Evolutionary conservation across 2,113 vertebrate genomes (phyloP), one percentile per base, ranked within the genome.

Genomic region (Talpa occidentalis): DNA sequence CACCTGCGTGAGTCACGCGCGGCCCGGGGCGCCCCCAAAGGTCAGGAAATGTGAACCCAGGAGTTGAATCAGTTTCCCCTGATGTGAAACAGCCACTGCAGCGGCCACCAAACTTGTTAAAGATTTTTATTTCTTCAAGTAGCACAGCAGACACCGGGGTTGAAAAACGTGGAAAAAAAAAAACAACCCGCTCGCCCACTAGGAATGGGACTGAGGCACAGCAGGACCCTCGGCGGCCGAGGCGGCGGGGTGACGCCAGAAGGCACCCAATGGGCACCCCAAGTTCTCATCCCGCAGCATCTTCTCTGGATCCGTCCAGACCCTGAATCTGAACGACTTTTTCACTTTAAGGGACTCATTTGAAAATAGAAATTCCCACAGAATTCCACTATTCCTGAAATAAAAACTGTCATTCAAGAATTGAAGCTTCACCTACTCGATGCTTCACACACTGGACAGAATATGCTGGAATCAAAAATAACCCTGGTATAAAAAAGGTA

Each of bases 51-150:
- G 44, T 44, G 44, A 44, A 44, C 5, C 44, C 44, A 44, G 10
- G 44, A 44, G 44, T 44, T 44, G 44, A 44, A 5, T 44, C 37
- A 72, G 44, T 90, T 82, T 52, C 94, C 69, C 28, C 37, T 67
- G 73, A 54, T 24, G 7, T 37, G 17, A 90, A 94, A 56, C 2
- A 69, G 10, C 17, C 24, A 26, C 37, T 78, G 49, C 69, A 88
- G 62, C 69, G 90, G n/a, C n/a, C 59, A 35, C 37, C 22, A 56
- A 79, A 74, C 28, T 67, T 87, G 70, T 60, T 92, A 90, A 92
- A 91, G 37, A 76, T 49, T 88, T 94, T 96, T 42, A 77, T 81
- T 92, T 81, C 32, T 80, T 67, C 70, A 90, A 94, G 81, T 30
- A 93, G 14, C 64, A 80, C 8, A 92, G 60, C 32, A 73, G 83